These are phyloP conservation scores for Prionace glauca DNA, from an alignment of 2,797 vertebrate genomes.

Conservation along the genomic window DNA sequence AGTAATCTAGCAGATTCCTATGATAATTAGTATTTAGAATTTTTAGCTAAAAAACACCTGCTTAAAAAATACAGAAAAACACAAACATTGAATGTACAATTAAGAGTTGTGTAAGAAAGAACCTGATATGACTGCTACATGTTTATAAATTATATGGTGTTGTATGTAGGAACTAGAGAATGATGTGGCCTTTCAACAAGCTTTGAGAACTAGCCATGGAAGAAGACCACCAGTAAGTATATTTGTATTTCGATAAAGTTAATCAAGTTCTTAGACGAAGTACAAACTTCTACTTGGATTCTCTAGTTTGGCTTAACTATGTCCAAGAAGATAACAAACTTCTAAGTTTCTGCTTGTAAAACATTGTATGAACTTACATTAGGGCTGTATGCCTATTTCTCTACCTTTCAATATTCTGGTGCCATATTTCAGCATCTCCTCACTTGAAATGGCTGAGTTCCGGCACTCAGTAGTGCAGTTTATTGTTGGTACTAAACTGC, in stretches of 20 bases:
- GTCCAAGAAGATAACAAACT: background rate
- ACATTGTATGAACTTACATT: background rate
- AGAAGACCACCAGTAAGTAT: constrained; percentile 81
- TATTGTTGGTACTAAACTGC: background rate
- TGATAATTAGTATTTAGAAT: background rate
- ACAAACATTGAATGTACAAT: background rate
- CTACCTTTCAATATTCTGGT: background rate
- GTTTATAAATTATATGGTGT: background rate
- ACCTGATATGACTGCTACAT: background rate
- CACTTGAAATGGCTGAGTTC: background rate
- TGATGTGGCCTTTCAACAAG: constrained; percentile 84
- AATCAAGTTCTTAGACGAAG: background rate
- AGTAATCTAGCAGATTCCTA: background rate
- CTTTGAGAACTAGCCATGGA: constrained; percentile 85
- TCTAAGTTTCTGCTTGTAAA: background rate
- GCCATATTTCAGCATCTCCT: background rate
- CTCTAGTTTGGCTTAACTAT: background rate
- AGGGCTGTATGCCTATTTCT: background rate
- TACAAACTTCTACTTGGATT: background rate
- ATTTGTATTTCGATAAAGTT: background rate
- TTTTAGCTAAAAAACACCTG: background rate
- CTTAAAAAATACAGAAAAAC: background rate
- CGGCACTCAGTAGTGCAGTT: background rate
- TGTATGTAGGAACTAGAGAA: constrained; percentile 84
- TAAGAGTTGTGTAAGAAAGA: background rate